Evolutionary conservation across 2,888 invertebrate species (phyloP).

Genomic region (Lasioglossum villosulum): DNA sequence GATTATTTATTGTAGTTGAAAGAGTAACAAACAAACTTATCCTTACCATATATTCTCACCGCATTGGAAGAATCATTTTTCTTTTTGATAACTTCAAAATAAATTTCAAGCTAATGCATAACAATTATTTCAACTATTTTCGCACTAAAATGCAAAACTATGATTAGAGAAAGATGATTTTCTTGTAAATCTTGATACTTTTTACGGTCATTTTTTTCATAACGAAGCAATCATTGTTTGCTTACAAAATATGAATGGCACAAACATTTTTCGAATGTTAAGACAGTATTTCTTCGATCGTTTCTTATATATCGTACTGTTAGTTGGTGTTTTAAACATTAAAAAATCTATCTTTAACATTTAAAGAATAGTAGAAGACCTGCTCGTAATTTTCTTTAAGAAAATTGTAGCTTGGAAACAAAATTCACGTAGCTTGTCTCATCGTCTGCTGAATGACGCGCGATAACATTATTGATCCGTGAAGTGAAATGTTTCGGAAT

Average conservation of each 20-base stretch:
- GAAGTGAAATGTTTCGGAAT: conserved; percentile 58
- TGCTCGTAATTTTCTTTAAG: not conserved
- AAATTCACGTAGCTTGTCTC: not conserved
- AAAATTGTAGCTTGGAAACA: not conserved
- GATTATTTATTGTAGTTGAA: not conserved
- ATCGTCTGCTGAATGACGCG: conserved; percentile 23
- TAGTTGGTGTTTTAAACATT: not conserved
- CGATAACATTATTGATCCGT: conserved; percentile 56
- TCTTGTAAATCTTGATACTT: not conserved
- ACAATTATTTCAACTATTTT: no score
- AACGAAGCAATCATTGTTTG: not conserved
- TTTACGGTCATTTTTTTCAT: no score
- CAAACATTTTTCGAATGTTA: not conserved
- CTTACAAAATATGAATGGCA: not conserved
- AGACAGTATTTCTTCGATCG: not conserved
- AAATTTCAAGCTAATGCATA: no score
- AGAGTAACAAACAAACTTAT: no score
- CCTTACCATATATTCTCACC: no score
- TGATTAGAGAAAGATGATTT: not conserved
- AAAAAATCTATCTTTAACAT: no score
- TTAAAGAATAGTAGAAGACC: not conserved
- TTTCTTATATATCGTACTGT: not conserved
- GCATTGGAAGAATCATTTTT: not conserved
- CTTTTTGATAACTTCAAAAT: no score
- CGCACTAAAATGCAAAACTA: not conserved